These are phyloP conservation scores for Sebastes kiyomatsui DNA, from an alignment of 2,797 vertebrate species.

Conservation along the genomic window DNA sequence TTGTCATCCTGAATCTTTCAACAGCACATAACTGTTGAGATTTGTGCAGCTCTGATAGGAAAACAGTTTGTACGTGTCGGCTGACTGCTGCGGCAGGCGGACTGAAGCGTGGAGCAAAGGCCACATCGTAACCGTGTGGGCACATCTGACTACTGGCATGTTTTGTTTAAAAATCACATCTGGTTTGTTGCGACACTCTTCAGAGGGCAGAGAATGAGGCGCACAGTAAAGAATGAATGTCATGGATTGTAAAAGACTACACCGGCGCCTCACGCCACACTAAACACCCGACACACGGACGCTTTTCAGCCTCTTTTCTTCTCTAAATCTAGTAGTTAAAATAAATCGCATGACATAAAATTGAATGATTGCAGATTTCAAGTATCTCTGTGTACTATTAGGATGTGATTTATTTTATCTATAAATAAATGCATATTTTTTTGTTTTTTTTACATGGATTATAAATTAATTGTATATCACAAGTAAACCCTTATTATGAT, in stretches of 20 bases:
- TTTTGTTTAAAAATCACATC: conserved; percentile 71
- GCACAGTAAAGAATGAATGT: conserved; percentile 70
- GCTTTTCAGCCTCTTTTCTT: background rate
- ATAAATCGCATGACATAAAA: conserved; percentile 17
- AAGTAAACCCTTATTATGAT: background rate
- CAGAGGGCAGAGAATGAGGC: conserved; percentile 67
- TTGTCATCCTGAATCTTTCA: conserved; percentile 53
- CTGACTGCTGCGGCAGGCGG: conserved; percentile 58
- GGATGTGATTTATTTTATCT: background rate
- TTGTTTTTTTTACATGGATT: background rate
- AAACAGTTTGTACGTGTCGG: conserved; percentile 75
- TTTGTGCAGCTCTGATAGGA: conserved; percentile 53
- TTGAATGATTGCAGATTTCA: background rate
- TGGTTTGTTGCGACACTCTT: conserved; percentile 70
- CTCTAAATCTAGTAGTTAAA: conserved; percentile 2
- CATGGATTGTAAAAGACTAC: conserved; percentile 64
- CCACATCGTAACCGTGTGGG: conserved; percentile 50
- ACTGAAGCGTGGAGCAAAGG: conserved; percentile 51
- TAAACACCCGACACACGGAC: conserved; percentile 31
- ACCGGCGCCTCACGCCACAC: conserved; percentile 35
- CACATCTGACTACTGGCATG: conserved; percentile 59
- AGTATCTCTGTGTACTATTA: background rate
- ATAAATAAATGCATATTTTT: background rate
- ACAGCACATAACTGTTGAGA: conserved; percentile 25
- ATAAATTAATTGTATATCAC: background rate